These are phyloP conservation scores for Centropus unirufus DNA, from an alignment of 2,113 vertebrate genomes.

Conservation along the genomic window DNA sequence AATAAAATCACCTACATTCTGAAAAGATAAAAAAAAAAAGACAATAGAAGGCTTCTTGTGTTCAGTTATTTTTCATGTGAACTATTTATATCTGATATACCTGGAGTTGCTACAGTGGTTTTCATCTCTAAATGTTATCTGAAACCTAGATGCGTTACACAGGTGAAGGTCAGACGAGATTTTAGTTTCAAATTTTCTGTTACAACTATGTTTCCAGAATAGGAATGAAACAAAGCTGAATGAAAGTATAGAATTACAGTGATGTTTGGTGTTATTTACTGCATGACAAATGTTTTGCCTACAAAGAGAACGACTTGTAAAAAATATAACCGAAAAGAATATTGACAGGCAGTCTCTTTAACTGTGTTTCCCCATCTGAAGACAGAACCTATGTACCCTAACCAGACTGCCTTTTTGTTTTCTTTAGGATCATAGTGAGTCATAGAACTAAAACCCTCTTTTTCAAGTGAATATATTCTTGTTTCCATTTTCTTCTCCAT, in stretches of 20 bases:
- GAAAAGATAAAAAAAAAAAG: neutral
- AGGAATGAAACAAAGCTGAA: neutral
- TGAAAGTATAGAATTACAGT: neutral
- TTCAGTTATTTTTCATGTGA: constrained; percentile 18
- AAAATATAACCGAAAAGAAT: neutral
- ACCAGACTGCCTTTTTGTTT: neutral
- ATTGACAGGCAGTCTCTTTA: neutral
- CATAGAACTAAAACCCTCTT: neutral
- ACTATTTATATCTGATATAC: constrained; percentile 23
- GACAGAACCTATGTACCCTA: neutral
- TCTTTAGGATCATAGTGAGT: neutral
- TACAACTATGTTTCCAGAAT: neutral
- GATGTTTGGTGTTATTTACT: neutral
- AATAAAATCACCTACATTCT: constrained; percentile 20
- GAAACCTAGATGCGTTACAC: neutral
- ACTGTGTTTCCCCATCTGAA: neutral
- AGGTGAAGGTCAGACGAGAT: neutral
- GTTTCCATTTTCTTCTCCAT: neutral
- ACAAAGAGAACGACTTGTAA: neutral
- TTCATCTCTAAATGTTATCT: constrained; percentile 31
- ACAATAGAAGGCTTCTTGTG: neutral
- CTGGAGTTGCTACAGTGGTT: neutral
- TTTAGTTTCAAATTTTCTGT: constrained; percentile 8
- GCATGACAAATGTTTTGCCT: neutral
- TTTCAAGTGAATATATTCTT: neutral